A percentile compares a stretch with the other conserved stretches of the same genome.
phyloP scores from a whole-genome alignment of 1,140 invertebrate genomes.

The Medauroidea extradentata region DNA sequence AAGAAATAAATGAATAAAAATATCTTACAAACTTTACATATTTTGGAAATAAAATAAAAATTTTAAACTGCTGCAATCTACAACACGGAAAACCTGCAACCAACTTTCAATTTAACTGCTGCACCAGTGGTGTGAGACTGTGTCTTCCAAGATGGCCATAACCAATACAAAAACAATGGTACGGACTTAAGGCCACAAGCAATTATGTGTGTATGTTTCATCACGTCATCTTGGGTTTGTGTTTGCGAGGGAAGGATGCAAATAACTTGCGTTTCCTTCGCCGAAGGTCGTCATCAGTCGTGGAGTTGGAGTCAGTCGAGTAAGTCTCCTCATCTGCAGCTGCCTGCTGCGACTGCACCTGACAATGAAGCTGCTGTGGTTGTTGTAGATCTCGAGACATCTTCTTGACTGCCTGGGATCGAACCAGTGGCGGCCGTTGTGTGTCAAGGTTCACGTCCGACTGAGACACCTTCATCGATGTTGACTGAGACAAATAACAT shows the following conservation, averaged over 20 bases:
- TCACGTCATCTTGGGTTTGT: constrained; percentile 13
- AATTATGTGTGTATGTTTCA: no score
- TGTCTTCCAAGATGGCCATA: no score
- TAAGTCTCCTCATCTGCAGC: constrained; percentile 36
- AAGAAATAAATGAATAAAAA: no score
- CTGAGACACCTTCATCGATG: neutral
- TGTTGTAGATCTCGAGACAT: neutral
- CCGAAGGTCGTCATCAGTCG: constrained; percentile 43
- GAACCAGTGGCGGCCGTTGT: neutral
- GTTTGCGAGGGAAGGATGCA: constrained; percentile 22
- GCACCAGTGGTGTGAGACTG: no score
- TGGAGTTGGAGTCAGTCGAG: constrained; percentile 51
- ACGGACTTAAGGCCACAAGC: no score
- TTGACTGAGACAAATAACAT: neutral
- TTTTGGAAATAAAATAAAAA: no score
- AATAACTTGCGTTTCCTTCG: constrained; percentile 45
- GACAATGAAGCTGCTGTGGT: no score
- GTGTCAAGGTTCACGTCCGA: constrained; percentile 1
- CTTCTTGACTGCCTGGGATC: constrained; percentile 3
- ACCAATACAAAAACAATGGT: no score
- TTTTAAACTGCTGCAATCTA: no score
- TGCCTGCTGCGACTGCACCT: neutral
- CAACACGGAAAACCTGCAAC: no score
- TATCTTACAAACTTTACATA: no score
- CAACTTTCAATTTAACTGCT: no score